A percentile compares a stretch with the other conserved stretches of the same genome.
Conservation (phyloP, 30 jellyfish, hydroid and myxozoan species). For the Aurelia sp. region DNA sequence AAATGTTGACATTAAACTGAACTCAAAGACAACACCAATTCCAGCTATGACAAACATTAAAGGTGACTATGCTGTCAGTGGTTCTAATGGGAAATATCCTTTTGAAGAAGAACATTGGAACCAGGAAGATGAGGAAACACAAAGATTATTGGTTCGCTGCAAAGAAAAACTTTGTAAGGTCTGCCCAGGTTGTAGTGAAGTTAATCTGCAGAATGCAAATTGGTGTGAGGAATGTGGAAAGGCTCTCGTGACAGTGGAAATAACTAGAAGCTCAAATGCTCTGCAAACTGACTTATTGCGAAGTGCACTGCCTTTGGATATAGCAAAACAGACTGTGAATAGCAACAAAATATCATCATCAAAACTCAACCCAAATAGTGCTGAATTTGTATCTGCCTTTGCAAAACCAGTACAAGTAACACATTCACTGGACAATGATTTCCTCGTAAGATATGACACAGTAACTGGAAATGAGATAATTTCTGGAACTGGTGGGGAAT, state of each 20-base stretch:
- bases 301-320: background rate
- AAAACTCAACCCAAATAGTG: constrained; percentile 64
- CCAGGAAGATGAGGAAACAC: too few species aligned
- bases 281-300: too few species aligned
- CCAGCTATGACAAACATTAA: too few species aligned
- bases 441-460: too few species aligned
- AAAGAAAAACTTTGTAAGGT: constrained; percentile 11
- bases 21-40: too few species aligned
- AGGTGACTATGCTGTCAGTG: too few species aligned
- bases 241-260: constrained; percentile 69
- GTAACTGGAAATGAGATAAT: too few species aligned
- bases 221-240: constrained; percentile 95
- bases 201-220: constrained; percentile 53
- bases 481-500: too few species aligned
- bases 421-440: too few species aligned
- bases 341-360: background rate
- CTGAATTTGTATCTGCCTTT: constrained; percentile 68
- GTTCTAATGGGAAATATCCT: background rate
- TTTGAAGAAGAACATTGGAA: too few species aligned
- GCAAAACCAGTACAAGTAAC: too few species aligned
- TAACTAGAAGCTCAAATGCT: background rate
- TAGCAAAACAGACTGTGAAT: background rate
- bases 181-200: constrained; percentile 74
- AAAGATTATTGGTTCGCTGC: too few species aligned
- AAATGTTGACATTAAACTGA: background rate